Evolutionary conservation across 2,113 vertebrate species (phyloP).

Genomic region (Salvelinus namaycush): DNA sequence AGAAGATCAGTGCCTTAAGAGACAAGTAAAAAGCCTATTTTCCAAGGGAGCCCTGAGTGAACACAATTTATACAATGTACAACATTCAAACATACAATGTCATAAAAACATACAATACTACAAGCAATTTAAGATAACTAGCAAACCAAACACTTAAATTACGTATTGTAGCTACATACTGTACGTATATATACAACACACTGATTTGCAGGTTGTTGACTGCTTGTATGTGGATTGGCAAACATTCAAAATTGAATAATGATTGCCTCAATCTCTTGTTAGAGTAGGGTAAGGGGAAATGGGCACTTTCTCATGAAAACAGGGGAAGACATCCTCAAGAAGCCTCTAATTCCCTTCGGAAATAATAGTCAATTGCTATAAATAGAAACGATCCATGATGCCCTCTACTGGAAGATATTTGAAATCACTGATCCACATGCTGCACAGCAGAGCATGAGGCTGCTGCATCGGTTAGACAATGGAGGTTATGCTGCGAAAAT

Average conservation of each 20-base stretch:
- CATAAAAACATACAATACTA: too few relatives aligned
- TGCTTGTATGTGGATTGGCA: background rate
- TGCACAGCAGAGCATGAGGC: slow-evolving; percentile 24
- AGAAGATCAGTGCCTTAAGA: slow-evolving; percentile 12
- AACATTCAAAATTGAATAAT: background rate
- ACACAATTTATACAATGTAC: too few relatives aligned
- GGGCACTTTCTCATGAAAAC: slow-evolving; percentile 53
- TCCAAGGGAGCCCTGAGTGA: too few relatives aligned
- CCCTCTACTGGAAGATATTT: slow-evolving; percentile 66
- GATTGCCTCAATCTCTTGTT: slow-evolving; percentile 6
- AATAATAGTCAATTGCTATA: slow-evolving; percentile 73
- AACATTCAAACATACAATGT: background rate
- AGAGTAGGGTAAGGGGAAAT: slow-evolving; percentile 26
- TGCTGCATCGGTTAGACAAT: background rate
- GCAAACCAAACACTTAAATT: background rate
- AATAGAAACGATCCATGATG: slow-evolving; percentile 61
- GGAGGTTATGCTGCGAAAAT: background rate
- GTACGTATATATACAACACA: background rate
- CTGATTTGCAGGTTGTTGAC: background rate
- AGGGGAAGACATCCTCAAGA: slow-evolving; percentile 63
- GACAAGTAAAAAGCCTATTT: background rate
- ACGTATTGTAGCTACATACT: background rate
- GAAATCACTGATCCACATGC: slow-evolving; percentile 25
- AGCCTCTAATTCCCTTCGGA: slow-evolving; percentile 69
- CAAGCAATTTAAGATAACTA: background rate